These are phyloP conservation scores for Brachionus angularis DNA, from an alignment of 1,140 invertebrate species.

Conservation along the genomic window DNA sequence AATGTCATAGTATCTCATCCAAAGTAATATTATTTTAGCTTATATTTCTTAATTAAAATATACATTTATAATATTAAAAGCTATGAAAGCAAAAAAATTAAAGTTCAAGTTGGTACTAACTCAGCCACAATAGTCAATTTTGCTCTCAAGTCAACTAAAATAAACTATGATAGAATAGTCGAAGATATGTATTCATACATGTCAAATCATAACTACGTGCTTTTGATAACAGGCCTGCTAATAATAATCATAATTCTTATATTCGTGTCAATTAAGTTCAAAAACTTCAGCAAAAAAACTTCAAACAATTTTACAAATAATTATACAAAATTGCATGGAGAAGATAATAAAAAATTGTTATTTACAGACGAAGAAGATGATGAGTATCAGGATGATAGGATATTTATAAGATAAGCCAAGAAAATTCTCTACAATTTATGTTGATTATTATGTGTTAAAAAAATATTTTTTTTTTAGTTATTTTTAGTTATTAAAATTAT, in stretches of 20 bases:
- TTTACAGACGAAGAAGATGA: conserved; percentile 41
- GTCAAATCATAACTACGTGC: conserved; percentile 4
- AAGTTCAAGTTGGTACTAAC: conserved; percentile 15
- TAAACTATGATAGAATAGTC: conserved; percentile 15
- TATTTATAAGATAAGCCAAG: conserved; percentile 28
- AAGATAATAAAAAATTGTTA: conserved; percentile 32
- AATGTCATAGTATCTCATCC: conserved; percentile 8
- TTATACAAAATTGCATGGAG: conserved; percentile 16
- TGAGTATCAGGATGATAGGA: not conserved
- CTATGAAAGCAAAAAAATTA: conserved; percentile 6
- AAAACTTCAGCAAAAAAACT: not conserved
- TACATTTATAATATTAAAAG: not conserved
- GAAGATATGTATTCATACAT: not conserved
- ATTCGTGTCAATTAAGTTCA: not conserved
- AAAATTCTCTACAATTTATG: too few species aligned
- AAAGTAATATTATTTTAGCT: conserved; percentile 14
- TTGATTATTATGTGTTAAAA: too few species aligned
- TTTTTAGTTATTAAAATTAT: too few species aligned
- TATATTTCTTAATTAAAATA: not conserved
- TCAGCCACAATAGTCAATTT: conserved; percentile 18
- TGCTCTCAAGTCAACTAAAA: conserved; percentile 2
- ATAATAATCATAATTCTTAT: not conserved
- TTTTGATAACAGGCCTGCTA: conserved; percentile 15
- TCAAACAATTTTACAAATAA: too few species aligned
- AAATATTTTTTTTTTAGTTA: too few species aligned